Evolutionary conservation across 2,113 vertebrate genomes (phyloP).

Genomic region (Oreocharis arfaki): DNA sequence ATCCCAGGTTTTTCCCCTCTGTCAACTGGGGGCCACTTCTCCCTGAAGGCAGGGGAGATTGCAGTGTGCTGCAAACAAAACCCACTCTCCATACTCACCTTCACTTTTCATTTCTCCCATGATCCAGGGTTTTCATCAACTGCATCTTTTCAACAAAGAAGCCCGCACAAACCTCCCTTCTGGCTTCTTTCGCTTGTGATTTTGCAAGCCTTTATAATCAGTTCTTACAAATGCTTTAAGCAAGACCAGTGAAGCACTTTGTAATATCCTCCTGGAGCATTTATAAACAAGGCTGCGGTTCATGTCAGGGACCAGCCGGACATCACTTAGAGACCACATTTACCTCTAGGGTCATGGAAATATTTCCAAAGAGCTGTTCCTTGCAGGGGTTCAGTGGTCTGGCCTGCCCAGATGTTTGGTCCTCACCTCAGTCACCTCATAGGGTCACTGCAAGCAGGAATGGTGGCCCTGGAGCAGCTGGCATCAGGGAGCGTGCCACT

Average conservation of each 20-base stretch:
- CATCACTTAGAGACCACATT: background rate
- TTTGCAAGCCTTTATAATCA: background rate
- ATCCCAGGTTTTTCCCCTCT: background rate
- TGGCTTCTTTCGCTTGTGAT: background rate
- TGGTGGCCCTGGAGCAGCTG: background rate
- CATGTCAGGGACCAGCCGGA: rapidly evolving
- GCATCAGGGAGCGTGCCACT: background rate
- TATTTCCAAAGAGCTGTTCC: background rate
- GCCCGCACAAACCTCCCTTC: background rate
- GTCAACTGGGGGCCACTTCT: rapidly evolving
- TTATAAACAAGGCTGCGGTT: background rate
- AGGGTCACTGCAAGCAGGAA: background rate
- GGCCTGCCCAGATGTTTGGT: background rate
- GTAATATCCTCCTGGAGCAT: background rate
- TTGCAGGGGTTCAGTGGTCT: background rate
- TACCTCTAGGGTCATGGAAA: background rate
- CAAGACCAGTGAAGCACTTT: background rate
- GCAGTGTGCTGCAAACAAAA: background rate
- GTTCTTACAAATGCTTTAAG: background rate
- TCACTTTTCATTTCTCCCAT: background rate
- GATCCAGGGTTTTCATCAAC: background rate
- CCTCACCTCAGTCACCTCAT: rapidly evolving
- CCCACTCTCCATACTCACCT: background rate
- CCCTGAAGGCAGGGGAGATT: background rate
- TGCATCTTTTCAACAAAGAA: background rate